Percentiles rank a stretch among this genome's conserved stretches.
Evolutionary conservation across 2,797 vertebrate genomes (phyloP).

Genomic region (Acanthornis magna): DNA sequence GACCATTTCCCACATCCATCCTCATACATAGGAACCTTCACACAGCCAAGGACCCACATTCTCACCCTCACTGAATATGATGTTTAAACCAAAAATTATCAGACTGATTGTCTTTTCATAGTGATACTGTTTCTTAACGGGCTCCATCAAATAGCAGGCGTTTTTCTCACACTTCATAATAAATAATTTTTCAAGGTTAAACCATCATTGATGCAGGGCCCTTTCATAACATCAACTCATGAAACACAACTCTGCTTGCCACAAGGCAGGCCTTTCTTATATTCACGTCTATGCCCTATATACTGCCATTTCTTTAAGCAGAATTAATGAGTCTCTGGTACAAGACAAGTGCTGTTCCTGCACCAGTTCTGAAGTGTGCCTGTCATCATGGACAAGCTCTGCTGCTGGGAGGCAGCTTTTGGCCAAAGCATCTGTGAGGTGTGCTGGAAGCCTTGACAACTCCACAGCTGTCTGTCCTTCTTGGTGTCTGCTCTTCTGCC

Average conservation of each 20-base stretch:
- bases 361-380: background rate
- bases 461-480: background rate
- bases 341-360: background rate
- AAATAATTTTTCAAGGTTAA: background rate
- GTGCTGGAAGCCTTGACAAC: background rate
- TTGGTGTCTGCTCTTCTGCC: background rate
- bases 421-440: background rate
- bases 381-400: background rate
- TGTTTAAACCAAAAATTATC: background rate
- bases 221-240: background rate
- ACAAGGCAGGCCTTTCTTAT: background rate
- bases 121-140: background rate
- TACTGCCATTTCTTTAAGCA: background rate
- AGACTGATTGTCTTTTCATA: background rate
- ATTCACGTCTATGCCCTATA: background rate
- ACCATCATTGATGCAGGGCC: background rate
- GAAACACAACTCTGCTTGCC: background rate
- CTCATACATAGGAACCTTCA: background rate
- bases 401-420: background rate
- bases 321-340: background rate
- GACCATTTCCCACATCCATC: background rate
- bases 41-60: rapidly evolving
- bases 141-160: background rate
- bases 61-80: background rate
- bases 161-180: background rate